Conservation (phyloP, 2,888 invertebrate genomes). For the Ferrisia virgata region DNA sequence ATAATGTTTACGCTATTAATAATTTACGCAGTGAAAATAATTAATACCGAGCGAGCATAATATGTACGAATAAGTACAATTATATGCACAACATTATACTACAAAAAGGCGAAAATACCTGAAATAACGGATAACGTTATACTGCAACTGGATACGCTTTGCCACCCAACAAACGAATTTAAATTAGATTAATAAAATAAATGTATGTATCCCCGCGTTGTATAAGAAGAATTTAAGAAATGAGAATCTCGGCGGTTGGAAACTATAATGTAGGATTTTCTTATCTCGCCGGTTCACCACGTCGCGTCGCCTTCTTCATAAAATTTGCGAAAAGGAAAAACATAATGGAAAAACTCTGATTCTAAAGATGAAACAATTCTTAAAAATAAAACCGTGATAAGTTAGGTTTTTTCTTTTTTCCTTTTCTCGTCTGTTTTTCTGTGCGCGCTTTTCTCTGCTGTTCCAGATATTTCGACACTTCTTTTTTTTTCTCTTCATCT, state of each 20-base stretch:
- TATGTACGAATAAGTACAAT: too few species aligned
- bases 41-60: too few species aligned
- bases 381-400: slow-evolving; percentile 14
- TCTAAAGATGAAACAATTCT: slow-evolving; percentile 17
- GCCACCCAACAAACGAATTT: background rate
- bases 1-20: too few species aligned
- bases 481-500: background rate
- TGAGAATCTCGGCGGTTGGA: slow-evolving; percentile 14
- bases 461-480: background rate
- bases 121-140: too few species aligned
- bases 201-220: background rate
- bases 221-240: background rate
- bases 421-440: background rate
- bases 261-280: slow-evolving; percentile 17
- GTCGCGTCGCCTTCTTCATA: slow-evolving; percentile 14
- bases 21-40: too few species aligned
- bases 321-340: slow-evolving; percentile 4
- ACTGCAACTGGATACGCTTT: too few species aligned
- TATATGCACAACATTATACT: too few species aligned
- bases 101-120: too few species aligned
- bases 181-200: slow-evolving; percentile 17
- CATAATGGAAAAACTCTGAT: slow-evolving; percentile 17
- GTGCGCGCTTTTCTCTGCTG: background rate
- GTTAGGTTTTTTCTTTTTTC: background rate
- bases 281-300: slow-evolving; percentile 1